Base-by-base conservation (phyloP, 1,140 invertebrate species). In the Caenorhabditis tropicalis region DNA sequence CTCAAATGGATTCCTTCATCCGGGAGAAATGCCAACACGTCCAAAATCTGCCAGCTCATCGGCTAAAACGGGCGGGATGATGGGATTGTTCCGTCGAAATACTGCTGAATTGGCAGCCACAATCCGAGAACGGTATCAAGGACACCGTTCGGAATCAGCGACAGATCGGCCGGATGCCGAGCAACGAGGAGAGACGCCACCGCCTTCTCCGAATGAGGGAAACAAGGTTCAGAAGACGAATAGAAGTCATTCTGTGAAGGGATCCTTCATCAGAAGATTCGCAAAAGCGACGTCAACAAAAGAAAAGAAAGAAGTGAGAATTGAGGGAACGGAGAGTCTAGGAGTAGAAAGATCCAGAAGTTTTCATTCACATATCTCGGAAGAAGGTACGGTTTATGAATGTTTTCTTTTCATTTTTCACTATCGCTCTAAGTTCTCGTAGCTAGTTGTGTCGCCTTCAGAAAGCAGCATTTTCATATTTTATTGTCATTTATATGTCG, bases 161-260 rank as follows among this genome's bases (percentile, higher is more conserved):
- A 49, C 80, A 6, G 82, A 86, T 27, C 74, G 83, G 1, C 83
- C 79, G 29, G 83, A 85, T 33, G 39, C 31, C 3, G 39, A 27
- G n/a, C 60, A 85, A 56, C 33, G 87, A 19, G 82, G 80, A 29
- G 83, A 51, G 43, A 39, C 58, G 6, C 81, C 82, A 2, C 84
- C 85, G 2, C 82, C 85, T 12, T 49, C 60, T 19, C 82, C 65
- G 19, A 49, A 79, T 53, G 65, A 79, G 65, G 70, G 81, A 82
- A 53, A 43, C n/a, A 49, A 81, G 10, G 51, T 51, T 29, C 56
- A 70, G 19, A 43, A 46, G 21, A n/a, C 80, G 24, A 60, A 31
- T 53, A 80, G 84, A 39, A 87, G 83, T 51, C 84, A 87, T 82
- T 87, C 86, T 39, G 86, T 87, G 7, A 87, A 87, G 70, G 83